Evolutionary conservation across 1,140 invertebrate species (phyloP).

Genomic region (Lucilia cuprina): DNA sequence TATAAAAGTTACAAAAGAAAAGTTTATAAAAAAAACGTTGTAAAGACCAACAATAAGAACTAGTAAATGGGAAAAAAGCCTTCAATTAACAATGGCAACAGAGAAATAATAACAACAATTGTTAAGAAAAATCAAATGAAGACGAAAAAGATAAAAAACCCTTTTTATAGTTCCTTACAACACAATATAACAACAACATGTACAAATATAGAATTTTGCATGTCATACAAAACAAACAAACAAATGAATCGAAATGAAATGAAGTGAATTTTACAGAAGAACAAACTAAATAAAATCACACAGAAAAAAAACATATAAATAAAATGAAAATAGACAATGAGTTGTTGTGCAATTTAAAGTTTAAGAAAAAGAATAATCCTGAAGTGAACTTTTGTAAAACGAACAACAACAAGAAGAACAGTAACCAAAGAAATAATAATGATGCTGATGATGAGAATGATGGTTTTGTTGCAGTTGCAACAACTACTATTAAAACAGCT

Average conservation of each 20-base stretch:
- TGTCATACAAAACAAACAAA: constrained; percentile 23
- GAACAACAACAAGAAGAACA: neutral
- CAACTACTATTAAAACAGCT: neutral
- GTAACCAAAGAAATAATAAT: neutral
- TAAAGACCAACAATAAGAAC: neutral
- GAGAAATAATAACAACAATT: neutral
- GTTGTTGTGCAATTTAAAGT: constrained; percentile 1
- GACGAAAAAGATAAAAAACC: neutral
- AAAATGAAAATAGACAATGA: neutral
- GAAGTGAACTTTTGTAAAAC: neutral
- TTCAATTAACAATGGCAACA: neutral
- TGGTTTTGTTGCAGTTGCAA: neutral
- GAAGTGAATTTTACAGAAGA: neutral
- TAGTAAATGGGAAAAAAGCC: neutral
- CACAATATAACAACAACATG: neutral
- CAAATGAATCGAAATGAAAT: neutral
- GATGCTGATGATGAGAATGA: neutral
- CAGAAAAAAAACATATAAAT: neutral
- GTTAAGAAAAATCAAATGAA: neutral
- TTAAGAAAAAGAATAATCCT: neutral
- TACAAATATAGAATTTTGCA: constrained; percentile 27
- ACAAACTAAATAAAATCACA: neutral
- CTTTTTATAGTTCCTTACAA: neutral
- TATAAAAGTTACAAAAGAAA: neutral
- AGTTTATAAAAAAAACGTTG: neutral